Conservation (phyloP, 2,888 invertebrate genomes). For the Tetropium fuscum region DNA sequence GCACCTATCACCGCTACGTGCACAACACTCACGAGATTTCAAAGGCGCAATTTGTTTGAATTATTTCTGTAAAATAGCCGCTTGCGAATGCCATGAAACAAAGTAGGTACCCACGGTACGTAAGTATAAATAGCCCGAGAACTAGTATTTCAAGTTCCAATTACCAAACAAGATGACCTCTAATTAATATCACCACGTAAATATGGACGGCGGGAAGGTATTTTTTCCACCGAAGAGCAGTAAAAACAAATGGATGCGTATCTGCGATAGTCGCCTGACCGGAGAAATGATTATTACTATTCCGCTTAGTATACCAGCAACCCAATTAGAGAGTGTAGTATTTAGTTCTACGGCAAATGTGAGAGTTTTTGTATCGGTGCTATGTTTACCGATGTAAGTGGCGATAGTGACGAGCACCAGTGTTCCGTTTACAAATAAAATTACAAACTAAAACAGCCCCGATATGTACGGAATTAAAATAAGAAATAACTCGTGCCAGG, state of each 20-base stretch:
- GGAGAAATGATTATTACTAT: constrained; percentile 4
- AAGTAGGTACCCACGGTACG: too few species aligned
- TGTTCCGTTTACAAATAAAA: background rate
- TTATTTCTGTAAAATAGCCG: too few species aligned
- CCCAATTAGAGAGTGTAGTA: constrained; percentile 7
- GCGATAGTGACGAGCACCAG: background rate
- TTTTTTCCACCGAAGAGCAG: background rate
- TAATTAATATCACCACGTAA: background rate
- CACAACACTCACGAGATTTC: too few species aligned
- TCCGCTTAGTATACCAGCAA: constrained; percentile 1
- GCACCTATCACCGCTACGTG: too few species aligned
- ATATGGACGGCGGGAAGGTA: background rate
- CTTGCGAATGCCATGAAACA: background rate
- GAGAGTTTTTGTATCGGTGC: background rate
- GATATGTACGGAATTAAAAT: background rate
- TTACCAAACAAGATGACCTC: background rate
- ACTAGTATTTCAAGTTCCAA: constrained; percentile 7
- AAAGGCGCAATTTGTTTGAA: too few species aligned
- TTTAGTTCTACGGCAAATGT: background rate
- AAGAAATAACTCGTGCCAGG: background rate
- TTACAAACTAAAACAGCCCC: background rate
- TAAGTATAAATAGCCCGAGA: background rate
- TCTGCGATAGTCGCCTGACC: background rate
- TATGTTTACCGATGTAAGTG: background rate
- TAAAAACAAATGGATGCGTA: background rate